A percentile compares a stretch with the other conserved stretches of the same genome.
These are phyloP conservation scores for Sycobia sp. DNA, from an alignment of 1,140 invertebrate species.

Conservation along the genomic window DNA sequence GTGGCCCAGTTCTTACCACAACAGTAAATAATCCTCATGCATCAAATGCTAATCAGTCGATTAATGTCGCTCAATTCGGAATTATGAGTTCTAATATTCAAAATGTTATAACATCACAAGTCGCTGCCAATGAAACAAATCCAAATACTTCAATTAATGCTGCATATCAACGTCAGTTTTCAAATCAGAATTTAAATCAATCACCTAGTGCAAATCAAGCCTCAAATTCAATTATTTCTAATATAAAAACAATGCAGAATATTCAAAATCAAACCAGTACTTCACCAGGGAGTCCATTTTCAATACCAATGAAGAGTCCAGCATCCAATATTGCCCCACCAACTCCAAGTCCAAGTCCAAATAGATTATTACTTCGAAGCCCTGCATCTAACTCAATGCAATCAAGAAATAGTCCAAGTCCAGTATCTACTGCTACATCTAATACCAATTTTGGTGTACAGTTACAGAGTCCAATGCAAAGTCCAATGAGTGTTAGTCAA, in stretches of 20 bases:
- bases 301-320: constrained; percentile 59
- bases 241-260: constrained; percentile 56
- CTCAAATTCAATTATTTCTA: constrained; percentile 48
- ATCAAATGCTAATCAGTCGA: constrained; percentile 49
- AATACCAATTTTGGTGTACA: constrained; percentile 56
- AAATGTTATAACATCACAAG: constrained; percentile 52
- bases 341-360: constrained; percentile 59
- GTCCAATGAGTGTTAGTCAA: constrained; percentile 57
- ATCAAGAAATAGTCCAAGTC: constrained; percentile 58
- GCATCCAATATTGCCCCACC: constrained; percentile 60
- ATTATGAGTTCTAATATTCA: constrained; percentile 57
- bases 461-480: constrained; percentile 60
- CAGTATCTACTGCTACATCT: constrained; percentile 50
- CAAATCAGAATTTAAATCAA: constrained; percentile 37
- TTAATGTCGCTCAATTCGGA: constrained; percentile 53
- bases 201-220: constrained; percentile 43
- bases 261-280: constrained; percentile 55
- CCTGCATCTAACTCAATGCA: constrained; percentile 60
- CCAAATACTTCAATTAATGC: constrained; percentile 30
- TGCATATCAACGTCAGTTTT: constrained; percentile 50
- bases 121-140: constrained; percentile 25
- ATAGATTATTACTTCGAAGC: constrained; percentile 54
- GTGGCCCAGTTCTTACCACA: constrained; percentile 48
- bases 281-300: constrained; percentile 58
- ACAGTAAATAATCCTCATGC: constrained; percentile 49